Evolutionary conservation across 2,888 invertebrate species (phyloP).

Genomic region (Nebria brevicollis): DNA sequence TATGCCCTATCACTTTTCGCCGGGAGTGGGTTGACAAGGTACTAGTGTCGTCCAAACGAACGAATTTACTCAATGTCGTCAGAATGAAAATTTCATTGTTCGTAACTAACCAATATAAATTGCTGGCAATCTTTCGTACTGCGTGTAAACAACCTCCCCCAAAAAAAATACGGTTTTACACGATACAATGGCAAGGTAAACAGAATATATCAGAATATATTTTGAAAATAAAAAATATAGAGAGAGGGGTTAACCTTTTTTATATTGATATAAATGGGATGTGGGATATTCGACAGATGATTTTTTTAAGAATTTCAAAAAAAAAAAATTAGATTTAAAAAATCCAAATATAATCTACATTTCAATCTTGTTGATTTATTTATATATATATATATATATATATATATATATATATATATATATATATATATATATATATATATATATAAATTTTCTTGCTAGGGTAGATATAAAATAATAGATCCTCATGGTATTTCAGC

Average conservation of each 20-base stretch:
- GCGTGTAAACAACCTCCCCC: not conserved
- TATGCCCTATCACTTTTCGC: not conserved
- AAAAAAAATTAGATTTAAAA: no score
- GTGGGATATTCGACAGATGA: no score
- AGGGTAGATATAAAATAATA: no score
- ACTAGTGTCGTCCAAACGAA: not conserved
- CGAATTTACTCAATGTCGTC: not conserved
- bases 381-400: constrained; percentile 1
- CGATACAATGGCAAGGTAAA: not conserved
- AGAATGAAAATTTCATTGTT: not conserved
- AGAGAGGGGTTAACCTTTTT: not conserved
- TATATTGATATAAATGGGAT: not conserved
- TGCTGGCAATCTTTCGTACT: not conserved
- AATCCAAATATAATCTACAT: no score
- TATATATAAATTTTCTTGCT: not conserved
- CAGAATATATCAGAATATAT: not conserved
- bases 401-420: constrained; percentile 1
- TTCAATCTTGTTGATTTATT: not conserved
- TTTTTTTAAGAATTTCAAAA: no score
- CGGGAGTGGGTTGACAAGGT: not conserved
- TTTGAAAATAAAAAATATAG: not conserved
- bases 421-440: not conserved
- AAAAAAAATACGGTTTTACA: not conserved
- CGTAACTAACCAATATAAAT: constrained; percentile 1
- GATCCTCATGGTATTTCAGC: not conserved